Percentiles rank a stretch among this genome's conserved stretches.
These are phyloP conservation scores for Pemphigus obesinymphae DNA, from an alignment of 1,140 invertebrate species.

Conservation along the genomic window DNA sequence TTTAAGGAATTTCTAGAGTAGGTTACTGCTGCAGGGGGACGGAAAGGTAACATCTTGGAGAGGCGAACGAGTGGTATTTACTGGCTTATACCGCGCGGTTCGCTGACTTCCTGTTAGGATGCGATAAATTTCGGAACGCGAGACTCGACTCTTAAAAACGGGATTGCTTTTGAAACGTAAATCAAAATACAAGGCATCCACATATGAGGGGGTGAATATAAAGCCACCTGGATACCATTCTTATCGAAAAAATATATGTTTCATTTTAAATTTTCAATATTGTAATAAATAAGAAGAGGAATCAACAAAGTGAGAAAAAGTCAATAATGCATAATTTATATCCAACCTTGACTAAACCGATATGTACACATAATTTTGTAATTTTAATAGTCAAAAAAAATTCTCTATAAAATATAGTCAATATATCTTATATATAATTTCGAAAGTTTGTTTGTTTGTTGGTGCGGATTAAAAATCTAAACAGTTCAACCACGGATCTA, in stretches of 20 bases:
- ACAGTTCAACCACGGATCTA: too few relatives aligned
- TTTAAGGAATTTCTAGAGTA: constrained; percentile 10
- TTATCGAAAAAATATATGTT: not conserved
- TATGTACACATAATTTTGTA: too few relatives aligned
- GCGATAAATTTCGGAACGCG: constrained; percentile 29
- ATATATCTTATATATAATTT: too few relatives aligned
- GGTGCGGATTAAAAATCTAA: too few relatives aligned
- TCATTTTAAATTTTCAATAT: not conserved
- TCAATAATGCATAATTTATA: not conserved
- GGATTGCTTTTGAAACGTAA: constrained; percentile 40
- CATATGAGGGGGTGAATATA: not conserved
- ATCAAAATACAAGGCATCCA: constrained; percentile 15
- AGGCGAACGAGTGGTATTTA: not conserved
- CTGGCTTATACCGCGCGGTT: constrained; percentile 29
- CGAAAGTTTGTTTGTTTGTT: too few relatives aligned
- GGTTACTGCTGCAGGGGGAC: constrained; percentile 10
- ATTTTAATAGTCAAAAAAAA: too few relatives aligned
- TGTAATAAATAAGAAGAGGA: not conserved
- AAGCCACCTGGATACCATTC: not conserved
- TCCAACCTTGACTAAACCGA: not conserved
- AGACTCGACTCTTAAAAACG: constrained; percentile 28
- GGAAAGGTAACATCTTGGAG: not conserved
- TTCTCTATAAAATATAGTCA: too few relatives aligned
- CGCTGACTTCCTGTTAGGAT: constrained; percentile 19
- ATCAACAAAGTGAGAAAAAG: not conserved